phyloP scores from a whole-genome alignment of 2,797 vertebrate species.

The Taenioides sp. region DNA sequence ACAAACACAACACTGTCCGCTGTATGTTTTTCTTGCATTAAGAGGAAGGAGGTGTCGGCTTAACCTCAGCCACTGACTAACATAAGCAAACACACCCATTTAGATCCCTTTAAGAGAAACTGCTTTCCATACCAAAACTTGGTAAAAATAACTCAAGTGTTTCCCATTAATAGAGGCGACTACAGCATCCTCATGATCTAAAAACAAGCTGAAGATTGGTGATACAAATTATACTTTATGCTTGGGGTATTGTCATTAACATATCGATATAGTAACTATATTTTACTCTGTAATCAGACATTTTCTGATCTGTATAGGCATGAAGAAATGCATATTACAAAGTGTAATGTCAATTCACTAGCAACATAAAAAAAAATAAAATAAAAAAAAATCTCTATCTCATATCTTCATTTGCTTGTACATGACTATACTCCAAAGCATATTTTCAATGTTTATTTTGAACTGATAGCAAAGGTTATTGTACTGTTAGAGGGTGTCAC shows the following conservation, averaged over 20 bases:
- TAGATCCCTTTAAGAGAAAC: conserved; percentile 22
- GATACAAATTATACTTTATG: too few species aligned
- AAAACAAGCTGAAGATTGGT: too few species aligned
- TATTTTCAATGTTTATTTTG: conserved; percentile 27
- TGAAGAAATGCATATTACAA: too few species aligned
- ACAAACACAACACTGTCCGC: conserved; percentile 56
- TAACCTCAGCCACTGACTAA: conserved; percentile 39
- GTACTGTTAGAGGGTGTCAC: conserved; percentile 53
- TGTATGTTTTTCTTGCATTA: conserved; percentile 53
- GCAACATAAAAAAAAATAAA: too few species aligned
- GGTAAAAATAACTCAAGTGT: conserved; percentile 46
- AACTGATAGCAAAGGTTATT: conserved; percentile 42
- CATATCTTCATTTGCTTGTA: neutral
- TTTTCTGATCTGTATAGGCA: too few species aligned
- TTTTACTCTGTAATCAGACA: too few species aligned
- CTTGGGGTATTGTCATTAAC: too few species aligned
- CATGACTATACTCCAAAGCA: neutral
- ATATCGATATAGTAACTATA: too few species aligned
- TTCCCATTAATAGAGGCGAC: too few species aligned
- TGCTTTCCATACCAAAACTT: conserved; percentile 23
- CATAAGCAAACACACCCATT: conserved; percentile 15
- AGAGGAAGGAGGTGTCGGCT: conserved; percentile 64
- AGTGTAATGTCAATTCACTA: too few species aligned
- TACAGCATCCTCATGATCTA: too few species aligned
- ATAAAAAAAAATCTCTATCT: too few species aligned